These are phyloP conservation scores for Musca domestica DNA, from an alignment of 1,140 invertebrate species.

Conservation along the genomic window DNA sequence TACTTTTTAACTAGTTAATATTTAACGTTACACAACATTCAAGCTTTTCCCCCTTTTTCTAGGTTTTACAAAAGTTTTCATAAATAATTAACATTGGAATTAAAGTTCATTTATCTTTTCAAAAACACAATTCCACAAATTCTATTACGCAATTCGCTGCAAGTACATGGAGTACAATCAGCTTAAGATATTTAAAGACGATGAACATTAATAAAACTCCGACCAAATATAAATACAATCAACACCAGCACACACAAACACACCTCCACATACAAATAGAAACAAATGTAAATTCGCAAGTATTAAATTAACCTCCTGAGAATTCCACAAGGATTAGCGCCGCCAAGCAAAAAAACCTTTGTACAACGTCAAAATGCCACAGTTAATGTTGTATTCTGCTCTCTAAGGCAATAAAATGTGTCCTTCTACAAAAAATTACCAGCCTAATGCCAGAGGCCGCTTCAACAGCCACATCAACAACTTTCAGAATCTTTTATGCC, in stretches of 20 bases:
- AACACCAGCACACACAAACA: background rate
- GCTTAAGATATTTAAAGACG: no score
- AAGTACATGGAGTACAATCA: no score
- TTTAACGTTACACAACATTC: no score
- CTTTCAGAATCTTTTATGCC: no score
- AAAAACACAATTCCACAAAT: no score
- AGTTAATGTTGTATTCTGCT: background rate
- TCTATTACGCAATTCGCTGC: no score
- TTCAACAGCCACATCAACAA: background rate
- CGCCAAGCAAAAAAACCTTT: background rate
- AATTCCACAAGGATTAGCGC: background rate
- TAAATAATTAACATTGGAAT: no score
- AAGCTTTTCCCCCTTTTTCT: no score
- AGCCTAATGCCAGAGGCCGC: background rate
- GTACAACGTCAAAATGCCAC: background rate
- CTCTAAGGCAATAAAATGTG: conserved; percentile 7
- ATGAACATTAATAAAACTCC: conserved; percentile 4
- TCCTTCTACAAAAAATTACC: background rate
- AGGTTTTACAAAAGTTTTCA: no score
- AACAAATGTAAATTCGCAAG: conserved; percentile 22
- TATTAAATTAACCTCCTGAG: conserved; percentile 21
- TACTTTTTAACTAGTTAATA: no score
- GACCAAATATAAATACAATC: background rate
- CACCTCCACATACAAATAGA: background rate
- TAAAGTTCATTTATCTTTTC: no score